These are phyloP conservation scores for Pholis gunnellus DNA, from an alignment of 2,113 vertebrate genomes.

Conservation along the genomic window DNA sequence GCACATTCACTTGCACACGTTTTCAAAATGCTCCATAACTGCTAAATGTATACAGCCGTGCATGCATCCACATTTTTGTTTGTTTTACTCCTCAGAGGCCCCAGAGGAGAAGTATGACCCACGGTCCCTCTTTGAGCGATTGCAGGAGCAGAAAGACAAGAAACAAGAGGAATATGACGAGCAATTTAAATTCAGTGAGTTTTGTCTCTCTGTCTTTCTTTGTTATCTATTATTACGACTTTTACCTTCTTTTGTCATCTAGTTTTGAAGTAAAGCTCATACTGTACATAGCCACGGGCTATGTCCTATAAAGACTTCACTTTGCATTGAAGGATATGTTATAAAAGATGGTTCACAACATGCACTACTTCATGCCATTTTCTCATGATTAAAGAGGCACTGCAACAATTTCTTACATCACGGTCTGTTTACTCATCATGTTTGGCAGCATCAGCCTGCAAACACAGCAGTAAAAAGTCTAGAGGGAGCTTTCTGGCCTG, in stretches of 20 bases:
- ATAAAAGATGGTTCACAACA: background rate
- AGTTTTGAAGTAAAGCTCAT: background rate
- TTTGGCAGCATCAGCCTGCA: background rate
- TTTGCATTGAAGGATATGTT: background rate
- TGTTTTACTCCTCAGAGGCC: conserved; percentile 84
- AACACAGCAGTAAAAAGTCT: background rate
- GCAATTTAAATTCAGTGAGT: conserved; percentile 99
- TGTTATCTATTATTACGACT: background rate
- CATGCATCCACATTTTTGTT: conserved; percentile 10
- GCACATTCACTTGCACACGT: background rate
- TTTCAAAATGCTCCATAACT: background rate
- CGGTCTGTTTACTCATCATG: background rate
- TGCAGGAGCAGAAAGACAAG: conserved; percentile 98
- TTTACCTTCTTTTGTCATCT: background rate
- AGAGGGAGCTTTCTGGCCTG: background rate
- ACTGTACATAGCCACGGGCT: background rate
- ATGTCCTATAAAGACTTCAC: background rate
- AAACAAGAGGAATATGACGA: conserved; percentile 98
- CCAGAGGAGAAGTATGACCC: conserved; percentile 95
- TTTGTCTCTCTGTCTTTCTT: background rate
- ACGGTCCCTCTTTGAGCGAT: conserved; percentile 92
- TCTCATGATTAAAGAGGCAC: background rate
- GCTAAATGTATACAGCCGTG: background rate
- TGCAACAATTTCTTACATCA: background rate
- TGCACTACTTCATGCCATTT: background rate